These are phyloP conservation scores for Gasteruption jaculator DNA, from an alignment of 2,888 invertebrate genomes.

Conservation along the genomic window DNA sequence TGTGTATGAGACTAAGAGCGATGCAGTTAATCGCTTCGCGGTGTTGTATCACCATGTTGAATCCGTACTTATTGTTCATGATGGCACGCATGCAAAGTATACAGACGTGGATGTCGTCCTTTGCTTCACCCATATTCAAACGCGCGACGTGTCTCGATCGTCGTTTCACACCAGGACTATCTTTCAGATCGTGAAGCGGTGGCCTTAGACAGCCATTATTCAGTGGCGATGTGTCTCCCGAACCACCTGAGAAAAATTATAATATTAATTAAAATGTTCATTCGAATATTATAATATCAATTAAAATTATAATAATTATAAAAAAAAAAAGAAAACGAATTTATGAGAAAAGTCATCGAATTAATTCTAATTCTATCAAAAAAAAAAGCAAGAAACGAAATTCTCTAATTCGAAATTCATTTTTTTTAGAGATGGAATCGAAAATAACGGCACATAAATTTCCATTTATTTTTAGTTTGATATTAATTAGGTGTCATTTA, in stretches of 20 bases:
- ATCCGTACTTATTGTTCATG: conserved; percentile 99
- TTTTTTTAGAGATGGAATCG: no score
- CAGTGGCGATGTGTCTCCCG: conserved; percentile 40
- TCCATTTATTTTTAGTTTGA: no score
- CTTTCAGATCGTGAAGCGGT: conserved; percentile 59
- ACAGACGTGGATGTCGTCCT: conserved; percentile 98
- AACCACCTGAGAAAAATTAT: no score
- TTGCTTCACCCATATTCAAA: conserved; percentile 90
- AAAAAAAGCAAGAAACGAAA: no score
- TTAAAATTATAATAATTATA: not conserved
- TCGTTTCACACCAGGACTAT: conserved; percentile 68
- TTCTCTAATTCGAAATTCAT: no score
- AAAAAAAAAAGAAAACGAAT: conserved; percentile 14
- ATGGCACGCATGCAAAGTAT: conserved; percentile 98
- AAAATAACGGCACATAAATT: no score
- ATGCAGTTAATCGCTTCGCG: conserved; percentile 98
- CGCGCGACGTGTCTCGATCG: conserved; percentile 81
- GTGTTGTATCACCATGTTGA: conserved; percentile 98
- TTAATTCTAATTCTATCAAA: no score
- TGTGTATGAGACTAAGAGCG: conserved; percentile 93
- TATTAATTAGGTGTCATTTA: no score
- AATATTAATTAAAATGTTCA: no score
- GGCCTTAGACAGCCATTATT: conserved; percentile 53
- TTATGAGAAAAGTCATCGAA: no score
- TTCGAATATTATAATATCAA: no score